Evolutionary conservation across 2,113 vertebrate genomes (phyloP), one percentile per base, ranked within the genome.

Genomic region (Pterocles orientalis): DNA sequence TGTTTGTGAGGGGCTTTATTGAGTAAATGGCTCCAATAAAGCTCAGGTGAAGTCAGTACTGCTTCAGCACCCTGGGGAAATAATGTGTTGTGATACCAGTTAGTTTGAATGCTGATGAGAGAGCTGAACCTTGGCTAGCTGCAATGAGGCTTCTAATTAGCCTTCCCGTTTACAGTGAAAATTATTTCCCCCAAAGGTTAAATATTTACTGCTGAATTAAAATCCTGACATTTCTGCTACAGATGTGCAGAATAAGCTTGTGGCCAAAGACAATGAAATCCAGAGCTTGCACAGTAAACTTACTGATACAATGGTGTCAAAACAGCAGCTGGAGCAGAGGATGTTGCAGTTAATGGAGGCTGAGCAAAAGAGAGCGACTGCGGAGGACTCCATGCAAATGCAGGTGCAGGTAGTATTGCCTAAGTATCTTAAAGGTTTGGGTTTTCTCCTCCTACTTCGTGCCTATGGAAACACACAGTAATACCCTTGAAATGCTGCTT

Each of bases 201-300:
- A 86, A 41, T 79, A 19, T 34, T 71, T 84, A 50, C 33, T 75
- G 73, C 36, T 94, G 81, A 91, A 89, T 86, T 93, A 33, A 92
- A 92, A 82, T 17, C 66, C 87, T 94, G 76, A 71, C 31, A 0
- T 97, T 82, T 97, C 95, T 96, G 23, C 94, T 97, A 2, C 97
- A 99, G 99, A 99, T 96, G 98, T 99, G 85, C 99, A 99, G 97
- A 98, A 86, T 96, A 98, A 99, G 97, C 98, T 99, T 97, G 97
- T 99, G 94, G 97, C 98, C 53, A 98, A 98, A 90, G 99, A 99
- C 95, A 99, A 98, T 97, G 99, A 99, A 98, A 97, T 99, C 91
- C 99, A 99, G 98, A 99, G 97, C 69, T 98, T 99, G 20, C 99
- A 99, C 97, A 98, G 98, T 98, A 99, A 98, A 94, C 98, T 99